A percentile compares a stretch with the other conserved stretches of the same genome.
phyloP scores from a whole-genome alignment of 2,888 invertebrate genomes.

The Cantharis nigra region DNA sequence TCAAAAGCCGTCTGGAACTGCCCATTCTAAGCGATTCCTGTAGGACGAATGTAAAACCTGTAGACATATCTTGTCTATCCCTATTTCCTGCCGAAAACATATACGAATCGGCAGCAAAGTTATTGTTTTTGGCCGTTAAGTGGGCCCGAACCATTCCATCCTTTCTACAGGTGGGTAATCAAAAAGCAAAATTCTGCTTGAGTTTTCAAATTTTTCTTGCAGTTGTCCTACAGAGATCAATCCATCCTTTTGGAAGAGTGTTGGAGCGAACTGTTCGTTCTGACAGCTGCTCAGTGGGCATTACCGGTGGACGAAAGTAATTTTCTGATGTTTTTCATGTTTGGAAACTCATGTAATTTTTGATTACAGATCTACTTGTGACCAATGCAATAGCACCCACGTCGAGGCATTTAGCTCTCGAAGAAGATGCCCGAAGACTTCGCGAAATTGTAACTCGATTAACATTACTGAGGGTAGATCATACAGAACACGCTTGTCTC shows the following conservation, averaged over 20 bases:
- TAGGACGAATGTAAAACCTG: constrained; percentile 37
- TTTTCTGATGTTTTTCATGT: not conserved
- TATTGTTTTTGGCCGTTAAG: constrained; percentile 76
- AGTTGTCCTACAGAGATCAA: constrained; percentile 74
- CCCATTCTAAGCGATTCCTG: constrained; percentile 44
- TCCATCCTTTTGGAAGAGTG: constrained; percentile 74
- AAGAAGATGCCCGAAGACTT: constrained; percentile 65
- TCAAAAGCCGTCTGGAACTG: constrained; percentile 41
- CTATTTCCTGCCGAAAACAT: constrained; percentile 63
- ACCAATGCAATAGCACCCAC: constrained; percentile 57
- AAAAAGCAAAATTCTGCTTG: not conserved
- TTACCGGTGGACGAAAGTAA: constrained; percentile 75
- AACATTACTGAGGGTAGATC: constrained; percentile 70
- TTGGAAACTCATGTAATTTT: not conserved
- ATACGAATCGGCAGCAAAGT: constrained; percentile 74
- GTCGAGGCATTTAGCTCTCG: constrained; percentile 59
- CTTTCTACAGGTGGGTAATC: constrained; percentile 65
- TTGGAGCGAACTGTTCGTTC: constrained; percentile 83
- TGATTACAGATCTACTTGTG: constrained; percentile 46
- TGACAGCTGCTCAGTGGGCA: constrained; percentile 83
- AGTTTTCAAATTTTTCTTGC: not conserved
- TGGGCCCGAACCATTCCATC: constrained; percentile 81
- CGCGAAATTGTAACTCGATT: constrained; percentile 70
- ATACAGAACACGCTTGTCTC: constrained; percentile 84
- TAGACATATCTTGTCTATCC: constrained; percentile 55